These are phyloP conservation scores for Papilio polyxenes DNA, from an alignment of 1,140 invertebrate genomes.

Conservation along the genomic window DNA sequence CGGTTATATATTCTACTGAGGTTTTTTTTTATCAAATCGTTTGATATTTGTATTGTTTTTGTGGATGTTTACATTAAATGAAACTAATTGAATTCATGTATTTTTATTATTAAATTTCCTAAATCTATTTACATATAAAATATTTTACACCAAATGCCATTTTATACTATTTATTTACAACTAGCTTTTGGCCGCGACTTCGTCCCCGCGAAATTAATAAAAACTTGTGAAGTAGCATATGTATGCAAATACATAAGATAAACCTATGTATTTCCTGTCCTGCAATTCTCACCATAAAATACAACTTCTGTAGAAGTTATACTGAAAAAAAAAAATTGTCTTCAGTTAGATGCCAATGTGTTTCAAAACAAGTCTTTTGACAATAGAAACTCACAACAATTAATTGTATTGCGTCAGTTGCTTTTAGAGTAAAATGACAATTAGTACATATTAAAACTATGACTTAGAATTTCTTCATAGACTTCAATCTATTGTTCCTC, in stretches of 20 bases:
- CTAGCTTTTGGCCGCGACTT: too few relatives aligned
- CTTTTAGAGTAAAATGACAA: background rate
- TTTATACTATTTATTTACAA: background rate
- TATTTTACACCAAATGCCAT: background rate
- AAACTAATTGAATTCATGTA: background rate
- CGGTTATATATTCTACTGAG: background rate
- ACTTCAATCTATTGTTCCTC: slow-evolving; percentile 83
- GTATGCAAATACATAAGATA: too few relatives aligned
- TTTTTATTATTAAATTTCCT: background rate
- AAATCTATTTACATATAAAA: background rate
- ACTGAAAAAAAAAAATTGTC: too few relatives aligned
- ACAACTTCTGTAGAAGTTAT: too few relatives aligned
- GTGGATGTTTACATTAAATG: slow-evolving; percentile 3
- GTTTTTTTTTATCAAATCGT: background rate
- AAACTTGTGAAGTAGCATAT: too few relatives aligned
- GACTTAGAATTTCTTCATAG: slow-evolving; percentile 76
- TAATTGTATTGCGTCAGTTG: too few relatives aligned
- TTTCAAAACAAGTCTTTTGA: too few relatives aligned
- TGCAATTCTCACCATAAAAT: too few relatives aligned
- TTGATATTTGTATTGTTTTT: slow-evolving; percentile 23
- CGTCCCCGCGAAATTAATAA: too few relatives aligned
- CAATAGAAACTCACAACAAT: too few relatives aligned
- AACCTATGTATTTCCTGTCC: too few relatives aligned
- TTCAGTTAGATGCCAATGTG: too few relatives aligned
- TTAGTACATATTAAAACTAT: background rate